Base-by-base conservation (phyloP, 2,113 vertebrate genomes). In the Hoplias malabaricus region DNA sequence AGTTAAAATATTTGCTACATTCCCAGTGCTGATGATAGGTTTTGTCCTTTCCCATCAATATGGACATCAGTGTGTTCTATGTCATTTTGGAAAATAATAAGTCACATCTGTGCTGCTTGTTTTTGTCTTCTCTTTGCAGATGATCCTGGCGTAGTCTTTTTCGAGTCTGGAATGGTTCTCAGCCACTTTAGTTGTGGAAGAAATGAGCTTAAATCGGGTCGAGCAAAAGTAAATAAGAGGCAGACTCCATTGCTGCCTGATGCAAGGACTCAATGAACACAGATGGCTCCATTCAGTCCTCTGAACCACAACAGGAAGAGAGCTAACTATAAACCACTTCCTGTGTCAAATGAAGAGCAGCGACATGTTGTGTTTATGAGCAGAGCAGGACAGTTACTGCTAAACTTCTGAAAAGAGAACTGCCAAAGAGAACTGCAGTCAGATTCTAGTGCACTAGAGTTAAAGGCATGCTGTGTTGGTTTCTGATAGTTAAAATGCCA, bases 251-350 rank as follows among this genome's bases (percentile, higher is more conserved):
- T 46, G 56, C 16, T 61, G 69, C 62, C 29, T 59, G 31, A 38
- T 43, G 65, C 50, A 42, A 69, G 27, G 53, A 43, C 59, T 53
- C 46, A 69, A 74, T 69, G 36, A 75, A 65, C 36, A 54, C 80
- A 77, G 83, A 79, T 77, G 33, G 1, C 76, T 82, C 61, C 78
- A 82, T 85, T 87, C 78, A 84, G 83, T 40, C 78, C 70, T 50
- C 42, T 78, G 59, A 81, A 83, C 83, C 84, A 81, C 83, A 84
- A 84, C 88, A 89, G 88, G 89, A 90, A 90, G 85, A 69, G 80
- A 85, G 85, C 75, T 27, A 80, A 83, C 85, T 82, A 83, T 74
- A 54, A 86, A 82, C 81, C 83, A 83, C 88, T 89, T 92, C 90
- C 86, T 86, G 82, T 80, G 78, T 80, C 68, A 83, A 77, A 83